Percentiles rank a stretch among this genome's conserved stretches.
phyloP scores from a whole-genome alignment of 2,888 invertebrate species.

The Chalcis sispes region DNA sequence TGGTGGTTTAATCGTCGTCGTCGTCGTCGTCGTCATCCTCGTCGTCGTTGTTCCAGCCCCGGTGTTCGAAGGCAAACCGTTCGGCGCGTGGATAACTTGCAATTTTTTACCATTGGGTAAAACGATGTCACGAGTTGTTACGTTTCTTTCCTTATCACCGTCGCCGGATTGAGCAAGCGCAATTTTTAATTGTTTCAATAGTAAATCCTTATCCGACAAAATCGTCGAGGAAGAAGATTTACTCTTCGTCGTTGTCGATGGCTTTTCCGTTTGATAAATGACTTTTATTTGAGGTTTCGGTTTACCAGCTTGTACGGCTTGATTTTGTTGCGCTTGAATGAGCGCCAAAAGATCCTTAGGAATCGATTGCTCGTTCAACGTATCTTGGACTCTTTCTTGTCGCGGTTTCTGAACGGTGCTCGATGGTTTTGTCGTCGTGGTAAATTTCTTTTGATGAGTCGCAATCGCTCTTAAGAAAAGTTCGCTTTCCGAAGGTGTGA shows the following conservation, averaged over 20 bases:
- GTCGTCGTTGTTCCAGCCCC: slow-evolving; percentile 78
- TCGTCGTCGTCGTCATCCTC: too few relatives aligned
- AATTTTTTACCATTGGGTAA: slow-evolving; percentile 86
- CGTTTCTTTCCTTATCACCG: slow-evolving; percentile 82
- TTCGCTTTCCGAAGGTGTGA: slow-evolving; percentile 71
- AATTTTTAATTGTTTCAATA: slow-evolving; percentile 85
- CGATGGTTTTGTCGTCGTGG: slow-evolving; percentile 60
- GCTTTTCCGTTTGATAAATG: slow-evolving; percentile 77
- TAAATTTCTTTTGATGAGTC: slow-evolving; percentile 72
- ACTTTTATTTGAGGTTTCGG: slow-evolving; percentile 75
- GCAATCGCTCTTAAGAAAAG: slow-evolving; percentile 73
- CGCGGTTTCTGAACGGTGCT: slow-evolving; percentile 53
- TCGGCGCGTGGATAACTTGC: slow-evolving; percentile 76
- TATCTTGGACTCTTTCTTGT: slow-evolving; percentile 61
- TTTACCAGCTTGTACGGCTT: slow-evolving; percentile 62
- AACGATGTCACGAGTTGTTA: slow-evolving; percentile 84
- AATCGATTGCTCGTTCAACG: slow-evolving; percentile 54
- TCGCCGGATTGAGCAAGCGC: slow-evolving; percentile 84
- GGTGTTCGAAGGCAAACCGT: slow-evolving; percentile 65
- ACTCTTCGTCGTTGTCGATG: slow-evolving; percentile 55
- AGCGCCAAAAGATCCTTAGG: slow-evolving; percentile 67
- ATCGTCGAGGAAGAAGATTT: slow-evolving; percentile 65
- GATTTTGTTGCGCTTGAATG: slow-evolving; percentile 64
- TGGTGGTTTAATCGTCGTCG: slow-evolving; percentile 81
- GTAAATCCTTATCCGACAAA: slow-evolving; percentile 80